Percentiles rank a stretch among this genome's conserved stretches.
Evolutionary conservation across 2,797 vertebrate species (phyloP).

Genomic region (Atherinosoma microstoma): DNA sequence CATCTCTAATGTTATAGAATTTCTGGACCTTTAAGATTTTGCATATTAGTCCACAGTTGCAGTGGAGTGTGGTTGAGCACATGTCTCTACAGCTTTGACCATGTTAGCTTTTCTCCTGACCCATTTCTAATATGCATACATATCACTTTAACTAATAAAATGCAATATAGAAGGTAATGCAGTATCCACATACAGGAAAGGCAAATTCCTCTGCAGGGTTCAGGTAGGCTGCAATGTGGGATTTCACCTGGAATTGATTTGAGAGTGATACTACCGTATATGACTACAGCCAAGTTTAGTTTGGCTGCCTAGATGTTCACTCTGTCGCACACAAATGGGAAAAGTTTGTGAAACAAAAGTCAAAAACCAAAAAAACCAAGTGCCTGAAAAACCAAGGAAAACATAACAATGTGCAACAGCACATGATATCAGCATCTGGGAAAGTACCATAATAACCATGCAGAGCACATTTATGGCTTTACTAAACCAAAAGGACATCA

Average conservation of each 20-base stretch:
- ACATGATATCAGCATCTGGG: conserved; percentile 75
- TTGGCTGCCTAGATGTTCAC: conserved; percentile 70
- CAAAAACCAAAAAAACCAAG: conserved; percentile 67
- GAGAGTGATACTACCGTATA: conserved; percentile 62
- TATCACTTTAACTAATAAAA: conserved; percentile 2
- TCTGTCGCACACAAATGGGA: conserved; percentile 68
- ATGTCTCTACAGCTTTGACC: not conserved
- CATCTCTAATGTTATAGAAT: not conserved
- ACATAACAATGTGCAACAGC: conserved; percentile 75
- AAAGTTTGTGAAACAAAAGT: conserved; percentile 70
- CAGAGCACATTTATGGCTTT: conserved; percentile 48
- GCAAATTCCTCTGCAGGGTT: conserved; percentile 38
- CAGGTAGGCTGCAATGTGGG: conserved; percentile 58
- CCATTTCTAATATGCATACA: not conserved
- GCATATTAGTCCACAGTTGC: not conserved
- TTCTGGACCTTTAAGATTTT: not conserved
- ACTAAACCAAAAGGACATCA: conserved; percentile 24
- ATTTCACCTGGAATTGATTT: conserved; percentile 68
- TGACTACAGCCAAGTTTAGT: conserved; percentile 66
- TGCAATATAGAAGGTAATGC: conserved; percentile 15
- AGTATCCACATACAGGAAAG: conserved; percentile 1
- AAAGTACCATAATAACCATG: conserved; percentile 69
- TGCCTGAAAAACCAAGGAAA: conserved; percentile 75
- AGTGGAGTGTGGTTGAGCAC: not conserved
- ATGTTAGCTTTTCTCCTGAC: not conserved